Conservation (phyloP, 2,113 vertebrate species). For the Nansenia antarctica region DNA sequence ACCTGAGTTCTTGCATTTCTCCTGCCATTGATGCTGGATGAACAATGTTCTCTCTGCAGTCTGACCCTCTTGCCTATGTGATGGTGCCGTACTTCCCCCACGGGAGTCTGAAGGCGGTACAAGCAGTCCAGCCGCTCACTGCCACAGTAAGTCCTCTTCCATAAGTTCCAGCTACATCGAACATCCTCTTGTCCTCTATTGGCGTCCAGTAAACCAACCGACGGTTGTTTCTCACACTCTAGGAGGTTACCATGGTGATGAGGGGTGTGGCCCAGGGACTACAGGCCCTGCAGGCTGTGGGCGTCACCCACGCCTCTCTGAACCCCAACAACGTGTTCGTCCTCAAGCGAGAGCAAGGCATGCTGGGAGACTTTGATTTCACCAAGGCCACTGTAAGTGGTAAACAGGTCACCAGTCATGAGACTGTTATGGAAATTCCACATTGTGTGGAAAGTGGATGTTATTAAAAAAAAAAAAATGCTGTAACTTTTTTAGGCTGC, state of each 20-base stretch:
- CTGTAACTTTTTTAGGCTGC: too few species aligned
- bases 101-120: constrained; percentile 70
- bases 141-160: constrained; percentile 68
- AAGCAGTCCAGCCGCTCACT: constrained; percentile 70
- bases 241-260: constrained; percentile 82
- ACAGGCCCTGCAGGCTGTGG: constrained; percentile 67
- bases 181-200: too few species aligned
- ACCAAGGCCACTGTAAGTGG: constrained; percentile 61
- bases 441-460: too few species aligned
- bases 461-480: too few species aligned
- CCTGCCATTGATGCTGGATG: neutral
- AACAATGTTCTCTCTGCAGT: constrained; percentile 58
- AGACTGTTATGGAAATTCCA: too few species aligned
- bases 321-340: constrained; percentile 84
- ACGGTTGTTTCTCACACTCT: too few species aligned
- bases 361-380: constrained; percentile 85
- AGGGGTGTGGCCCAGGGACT: constrained; percentile 79
- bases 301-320: constrained; percentile 77
- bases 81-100: constrained; percentile 80
- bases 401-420: too few species aligned
- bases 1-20: neutral
- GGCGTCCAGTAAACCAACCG: too few species aligned
- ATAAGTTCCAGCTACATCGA: neutral
- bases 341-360: constrained; percentile 75
- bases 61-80: constrained; percentile 80